Evolutionary conservation across 2,888 invertebrate genomes (phyloP), one percentile per base, ranked within the genome.

Genomic region (Merodon equestris): DNA sequence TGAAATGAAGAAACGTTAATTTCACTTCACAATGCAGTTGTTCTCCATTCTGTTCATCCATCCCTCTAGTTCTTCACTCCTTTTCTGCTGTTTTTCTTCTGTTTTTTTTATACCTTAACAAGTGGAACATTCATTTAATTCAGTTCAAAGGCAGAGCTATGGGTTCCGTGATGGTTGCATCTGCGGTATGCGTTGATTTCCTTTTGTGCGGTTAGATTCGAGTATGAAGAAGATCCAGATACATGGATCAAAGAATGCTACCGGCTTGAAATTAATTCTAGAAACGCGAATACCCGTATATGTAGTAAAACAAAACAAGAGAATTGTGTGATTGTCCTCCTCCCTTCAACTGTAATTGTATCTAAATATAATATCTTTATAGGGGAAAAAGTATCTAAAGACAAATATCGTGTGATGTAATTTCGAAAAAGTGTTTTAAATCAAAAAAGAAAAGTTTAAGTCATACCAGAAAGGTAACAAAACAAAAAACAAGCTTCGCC

Each of bases 41-140:
- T 44, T 56, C 40, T 1, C 40, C 40, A 40, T 40, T 40, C 40
- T n/a, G n/a, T n/a, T n/a, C n/a, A n/a, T n/a, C n/a, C n/a, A n/a
- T n/a, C n/a, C n/a, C n/a, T n/a, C n/a, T n/a, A n/a, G n/a, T n/a
- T n/a, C n/a, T n/a, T n/a, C n/a, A n/a, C n/a, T n/a, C 40, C 10
- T 48, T 60, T 13, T 40, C 13, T 27, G 3, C 18, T 27, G 34
- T 75, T 63, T 70, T 63, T 40, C 10, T 3, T 10, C 3, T 40
- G 1, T 40, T 40, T 3, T 40, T 40, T 40, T 7, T 40, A 1
- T 40, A 7, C 27, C 17, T 18, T 47, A 18, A 18, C 14, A 14
- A 66, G 64, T 64, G 50, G 60, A 58, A 60, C 63, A 47, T 40
- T 60, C 71, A 71, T 63, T 76, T 76, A 60, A 71, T 71, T 76